A percentile compares a stretch with the other conserved stretches of the same genome.
Conservation (phyloP, 2,797 vertebrate species). For the Trachurus trachurus region DNA sequence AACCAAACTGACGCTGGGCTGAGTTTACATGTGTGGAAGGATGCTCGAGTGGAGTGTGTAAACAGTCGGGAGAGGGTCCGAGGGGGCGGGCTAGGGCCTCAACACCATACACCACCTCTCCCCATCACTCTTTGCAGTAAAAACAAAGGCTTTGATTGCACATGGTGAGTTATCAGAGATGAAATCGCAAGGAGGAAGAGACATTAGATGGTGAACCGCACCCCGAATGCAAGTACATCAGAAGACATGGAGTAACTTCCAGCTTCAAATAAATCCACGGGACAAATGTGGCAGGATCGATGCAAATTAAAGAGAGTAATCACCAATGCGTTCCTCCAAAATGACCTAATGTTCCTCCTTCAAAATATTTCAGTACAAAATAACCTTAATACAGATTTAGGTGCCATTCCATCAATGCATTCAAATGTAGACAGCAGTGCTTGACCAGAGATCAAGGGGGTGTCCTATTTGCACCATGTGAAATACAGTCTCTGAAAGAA, state of each 20-base stretch:
- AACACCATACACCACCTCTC: slow-evolving; percentile 56
- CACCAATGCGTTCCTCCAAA: slow-evolving; percentile 47
- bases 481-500: slow-evolving; percentile 77
- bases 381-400: slow-evolving; percentile 57
- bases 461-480: slow-evolving; percentile 71
- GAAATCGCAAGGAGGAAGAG: slow-evolving; percentile 57
- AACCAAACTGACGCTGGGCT: slow-evolving; percentile 67
- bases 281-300: slow-evolving; percentile 33
- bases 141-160: slow-evolving; percentile 59
- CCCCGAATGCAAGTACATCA: slow-evolving; percentile 44
- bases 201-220: slow-evolving; percentile 44
- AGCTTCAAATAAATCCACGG: slow-evolving; percentile 37
- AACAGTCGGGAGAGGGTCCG: slow-evolving; percentile 58
- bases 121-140: slow-evolving; percentile 43
- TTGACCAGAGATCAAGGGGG: slow-evolving; percentile 40
- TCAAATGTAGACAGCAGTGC: slow-evolving; percentile 55
- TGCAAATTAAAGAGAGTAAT: slow-evolving; percentile 41
- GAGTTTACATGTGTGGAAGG: slow-evolving; percentile 63
- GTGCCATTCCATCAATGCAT: slow-evolving; percentile 59
- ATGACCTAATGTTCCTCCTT: slow-evolving; percentile 62
- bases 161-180: slow-evolving; percentile 56
- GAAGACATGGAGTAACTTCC: slow-evolving; percentile 39
- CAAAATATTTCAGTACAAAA: slow-evolving; percentile 67
- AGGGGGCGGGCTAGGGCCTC: slow-evolving; percentile 30
- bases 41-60: slow-evolving; percentile 78